These are phyloP conservation scores for Stercorarius parasiticus DNA, from an alignment of 2,113 vertebrate species.

Conservation along the genomic window DNA sequence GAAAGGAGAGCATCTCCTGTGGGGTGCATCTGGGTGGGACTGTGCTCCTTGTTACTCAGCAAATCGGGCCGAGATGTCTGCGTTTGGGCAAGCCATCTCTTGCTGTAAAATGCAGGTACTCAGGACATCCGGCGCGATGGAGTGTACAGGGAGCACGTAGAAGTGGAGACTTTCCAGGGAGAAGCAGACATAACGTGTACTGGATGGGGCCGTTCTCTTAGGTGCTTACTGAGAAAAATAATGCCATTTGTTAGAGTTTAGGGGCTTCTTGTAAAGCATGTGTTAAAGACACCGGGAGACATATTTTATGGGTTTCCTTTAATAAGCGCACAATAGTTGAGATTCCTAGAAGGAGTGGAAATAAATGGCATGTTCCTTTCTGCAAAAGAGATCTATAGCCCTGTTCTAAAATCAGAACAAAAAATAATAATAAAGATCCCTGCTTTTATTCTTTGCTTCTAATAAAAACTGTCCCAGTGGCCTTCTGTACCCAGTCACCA, in stretches of 20 bases:
- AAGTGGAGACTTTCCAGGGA: neutral
- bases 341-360: slow-evolving; percentile 69
- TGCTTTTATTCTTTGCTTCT: neutral
- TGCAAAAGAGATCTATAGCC: slow-evolving; percentile 24
- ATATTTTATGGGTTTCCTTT: slow-evolving; percentile 70
- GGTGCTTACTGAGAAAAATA: slow-evolving; percentile 10
- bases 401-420: neutral
- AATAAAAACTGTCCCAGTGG: neutral
- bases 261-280: slow-evolving; percentile 37
- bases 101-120: neutral
- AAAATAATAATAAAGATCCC: neutral
- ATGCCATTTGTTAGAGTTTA: slow-evolving; percentile 42
- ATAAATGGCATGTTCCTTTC: slow-evolving; percentile 44
- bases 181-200: neutral
- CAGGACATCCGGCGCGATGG: rapidly evolving
- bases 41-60: neutral
- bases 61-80: neutral
- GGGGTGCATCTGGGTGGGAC: neutral
- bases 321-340: slow-evolving; percentile 70
- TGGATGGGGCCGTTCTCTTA: neutral
- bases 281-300: slow-evolving; percentile 34
- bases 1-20: neutral
- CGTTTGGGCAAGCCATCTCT: neutral
- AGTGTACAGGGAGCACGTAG: neutral
- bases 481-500: neutral